Evolutionary conservation across 30 jellyfish, hydroid and myxozoan species (phyloP).

Genomic region (Rhopilema esculentum): DNA sequence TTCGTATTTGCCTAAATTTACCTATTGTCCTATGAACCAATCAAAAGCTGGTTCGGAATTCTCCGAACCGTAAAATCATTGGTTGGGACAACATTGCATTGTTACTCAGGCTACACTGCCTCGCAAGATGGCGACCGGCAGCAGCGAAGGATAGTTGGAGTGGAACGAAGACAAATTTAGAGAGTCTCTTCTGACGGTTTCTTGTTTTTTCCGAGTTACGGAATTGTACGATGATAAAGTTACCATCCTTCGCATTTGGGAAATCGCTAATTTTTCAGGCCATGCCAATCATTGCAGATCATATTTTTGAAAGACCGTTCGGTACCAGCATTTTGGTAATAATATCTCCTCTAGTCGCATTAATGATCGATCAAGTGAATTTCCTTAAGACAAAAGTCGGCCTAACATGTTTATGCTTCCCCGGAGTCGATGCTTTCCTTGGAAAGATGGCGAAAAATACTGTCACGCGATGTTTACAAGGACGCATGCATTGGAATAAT

Average conservation of each 20-base stretch:
- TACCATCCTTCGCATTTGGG: slow-evolving; percentile 45
- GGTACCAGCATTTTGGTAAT: slow-evolving; percentile 52
- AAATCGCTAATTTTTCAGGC: slow-evolving; percentile 31
- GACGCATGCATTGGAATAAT: slow-evolving; percentile 45
- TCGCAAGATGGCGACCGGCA: slow-evolving; percentile 16
- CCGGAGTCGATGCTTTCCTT: slow-evolving; percentile 58
- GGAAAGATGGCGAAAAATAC: slow-evolving; percentile 45
- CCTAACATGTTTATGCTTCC: slow-evolving; percentile 46
- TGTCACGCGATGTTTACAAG: slow-evolving; percentile 41
- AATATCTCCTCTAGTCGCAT: slow-evolving; percentile 47
- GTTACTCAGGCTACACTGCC: slow-evolving; percentile 3
- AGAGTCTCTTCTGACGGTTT: slow-evolving; percentile 28
- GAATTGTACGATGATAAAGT: slow-evolving; percentile 27
- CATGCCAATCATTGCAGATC: slow-evolving; percentile 48
- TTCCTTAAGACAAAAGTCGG: slow-evolving; percentile 42
- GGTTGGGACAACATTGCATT: slow-evolving; percentile 2
- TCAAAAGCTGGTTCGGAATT: slow-evolving; percentile 23
- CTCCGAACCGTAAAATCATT: slow-evolving; percentile 19
- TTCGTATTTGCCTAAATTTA: slow-evolving; percentile 23
- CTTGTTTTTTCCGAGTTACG: slow-evolving; percentile 4
- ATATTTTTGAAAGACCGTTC: slow-evolving; percentile 32
- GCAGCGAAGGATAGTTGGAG: slow-evolving; percentile 20
- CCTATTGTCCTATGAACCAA: slow-evolving; percentile 25
- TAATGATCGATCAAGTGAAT: slow-evolving; percentile 46
- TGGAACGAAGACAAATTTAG: slow-evolving; percentile 35